Evolutionary conservation across 2,888 invertebrate genomes (phyloP).

Genomic region (Synanthedon andrenaeformis): DNA sequence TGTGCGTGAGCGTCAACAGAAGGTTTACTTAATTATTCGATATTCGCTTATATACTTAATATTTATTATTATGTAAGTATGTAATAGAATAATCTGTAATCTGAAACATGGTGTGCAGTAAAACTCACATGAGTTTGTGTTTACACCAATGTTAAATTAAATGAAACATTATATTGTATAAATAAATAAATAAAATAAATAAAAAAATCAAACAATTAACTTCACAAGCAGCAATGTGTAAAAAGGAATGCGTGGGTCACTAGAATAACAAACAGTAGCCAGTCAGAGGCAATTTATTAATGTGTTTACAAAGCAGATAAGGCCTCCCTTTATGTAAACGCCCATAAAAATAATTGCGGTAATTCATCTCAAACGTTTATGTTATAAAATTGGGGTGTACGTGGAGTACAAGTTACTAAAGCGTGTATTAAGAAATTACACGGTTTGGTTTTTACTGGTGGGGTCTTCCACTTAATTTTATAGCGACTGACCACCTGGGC

Average conservation of each 20-base stretch:
- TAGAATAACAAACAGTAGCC: constrained; percentile 26
- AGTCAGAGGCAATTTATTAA: constrained; percentile 29
- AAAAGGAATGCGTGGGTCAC: constrained; percentile 26
- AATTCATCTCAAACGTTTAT: constrained; percentile 49
- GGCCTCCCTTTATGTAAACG: constrained; percentile 32
- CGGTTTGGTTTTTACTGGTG: constrained; percentile 17
- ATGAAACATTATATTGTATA: no score
- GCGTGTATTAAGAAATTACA: constrained; percentile 23
- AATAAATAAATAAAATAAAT: no score
- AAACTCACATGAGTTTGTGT: no score
- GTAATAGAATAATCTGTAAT: no score
- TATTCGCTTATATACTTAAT: no score
- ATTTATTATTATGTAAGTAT: no score
- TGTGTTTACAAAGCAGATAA: constrained; percentile 47
- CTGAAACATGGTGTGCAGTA: no score
- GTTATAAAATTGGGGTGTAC: constrained; percentile 31
- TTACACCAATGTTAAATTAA: no score
- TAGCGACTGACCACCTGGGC: constrained; percentile 2
- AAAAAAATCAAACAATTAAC: no score
- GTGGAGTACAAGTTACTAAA: constrained; percentile 2
- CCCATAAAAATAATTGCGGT: constrained; percentile 51
- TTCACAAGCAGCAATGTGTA: constrained; percentile 9
- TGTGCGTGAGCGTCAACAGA: no score
- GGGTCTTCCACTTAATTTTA: constrained; percentile 9
- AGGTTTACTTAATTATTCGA: no score